A percentile compares a stretch with the other conserved stretches of the same genome.
Conservation (phyloP, 2,888 invertebrate genomes). For the Cyrtodaria siliqua region DNA sequence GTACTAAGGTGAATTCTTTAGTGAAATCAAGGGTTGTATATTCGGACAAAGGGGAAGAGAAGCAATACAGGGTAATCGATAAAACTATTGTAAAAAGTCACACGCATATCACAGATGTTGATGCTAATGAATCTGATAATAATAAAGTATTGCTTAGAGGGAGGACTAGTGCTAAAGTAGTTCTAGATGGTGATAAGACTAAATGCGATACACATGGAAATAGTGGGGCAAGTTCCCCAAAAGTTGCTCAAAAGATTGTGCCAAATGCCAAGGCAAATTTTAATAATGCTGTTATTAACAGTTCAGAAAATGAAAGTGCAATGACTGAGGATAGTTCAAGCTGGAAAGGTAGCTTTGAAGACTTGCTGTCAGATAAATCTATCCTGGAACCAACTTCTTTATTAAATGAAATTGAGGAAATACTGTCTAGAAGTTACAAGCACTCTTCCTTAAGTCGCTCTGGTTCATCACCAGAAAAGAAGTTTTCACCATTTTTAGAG, state of each 20-base stretch:
- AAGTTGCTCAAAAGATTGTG: slow-evolving; percentile 3
- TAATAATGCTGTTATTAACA: not conserved
- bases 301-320: slow-evolving; percentile 9
- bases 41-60: slow-evolving; percentile 33
- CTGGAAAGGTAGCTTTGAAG: slow-evolving; percentile 46
- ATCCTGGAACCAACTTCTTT: slow-evolving; percentile 64
- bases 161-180: slow-evolving; percentile 2
- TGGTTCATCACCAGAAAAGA: slow-evolving; percentile 54
- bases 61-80: slow-evolving; percentile 53
- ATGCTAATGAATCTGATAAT: not conserved
- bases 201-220: not conserved
- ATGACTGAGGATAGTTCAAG: not conserved
- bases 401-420: slow-evolving; percentile 68
- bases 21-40: slow-evolving; percentile 16
- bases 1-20: slow-evolving; percentile 25
- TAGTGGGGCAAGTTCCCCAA: not conserved
- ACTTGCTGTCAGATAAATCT: slow-evolving; percentile 48
- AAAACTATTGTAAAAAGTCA: slow-evolving; percentile 37
- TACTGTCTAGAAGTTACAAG: slow-evolving; percentile 62
- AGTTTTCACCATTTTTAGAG: slow-evolving; percentile 26
- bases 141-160: not conserved
- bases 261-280: slow-evolving; percentile 6
- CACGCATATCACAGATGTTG: slow-evolving; percentile 13
- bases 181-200: not conserved
- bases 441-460: slow-evolving; percentile 48